Percentiles rank a stretch among this genome's conserved stretches.
Evolutionary conservation across 2,888 invertebrate genomes (phyloP).

Genomic region (Julus scanicus): DNA sequence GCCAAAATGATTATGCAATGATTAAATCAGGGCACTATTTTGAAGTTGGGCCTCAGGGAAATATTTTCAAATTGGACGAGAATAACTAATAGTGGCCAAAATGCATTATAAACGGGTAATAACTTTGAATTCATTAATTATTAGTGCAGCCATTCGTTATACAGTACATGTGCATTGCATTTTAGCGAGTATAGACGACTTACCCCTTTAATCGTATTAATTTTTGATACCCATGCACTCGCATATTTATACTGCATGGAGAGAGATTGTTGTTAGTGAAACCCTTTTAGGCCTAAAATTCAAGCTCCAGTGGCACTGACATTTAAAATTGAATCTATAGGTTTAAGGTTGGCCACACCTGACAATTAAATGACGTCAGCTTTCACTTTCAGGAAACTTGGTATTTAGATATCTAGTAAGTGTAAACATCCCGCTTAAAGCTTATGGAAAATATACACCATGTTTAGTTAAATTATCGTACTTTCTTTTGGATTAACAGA

Average conservation of each 20-base stretch:
- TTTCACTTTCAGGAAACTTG: not conserved
- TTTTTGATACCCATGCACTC: not conserved
- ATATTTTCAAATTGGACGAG: not conserved
- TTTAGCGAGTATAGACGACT: not conserved
- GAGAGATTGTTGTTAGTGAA: not conserved
- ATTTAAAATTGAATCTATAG: not conserved
- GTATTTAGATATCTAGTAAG: not conserved
- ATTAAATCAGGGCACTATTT: not conserved
- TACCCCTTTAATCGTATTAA: not conserved
- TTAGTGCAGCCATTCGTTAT: not conserved
- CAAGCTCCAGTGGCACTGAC: conserved; percentile 10
- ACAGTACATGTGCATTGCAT: too few relatives aligned
- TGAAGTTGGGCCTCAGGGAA: not conserved
- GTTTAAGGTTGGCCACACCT: not conserved
- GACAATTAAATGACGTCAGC: not conserved
- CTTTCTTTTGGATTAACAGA: too few relatives aligned
- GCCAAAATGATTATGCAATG: conserved; percentile 18
- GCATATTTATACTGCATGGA: not conserved
- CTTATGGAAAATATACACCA: too few relatives aligned
- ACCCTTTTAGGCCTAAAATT: not conserved
- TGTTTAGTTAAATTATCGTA: too few relatives aligned
- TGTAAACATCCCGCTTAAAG: too few relatives aligned
- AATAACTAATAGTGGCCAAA: not conserved
- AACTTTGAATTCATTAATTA: conserved; percentile 25
- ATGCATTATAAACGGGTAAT: not conserved